These are phyloP conservation scores for Ochropleura plecta DNA, from an alignment of 2,888 invertebrate species.

Conservation along the genomic window DNA sequence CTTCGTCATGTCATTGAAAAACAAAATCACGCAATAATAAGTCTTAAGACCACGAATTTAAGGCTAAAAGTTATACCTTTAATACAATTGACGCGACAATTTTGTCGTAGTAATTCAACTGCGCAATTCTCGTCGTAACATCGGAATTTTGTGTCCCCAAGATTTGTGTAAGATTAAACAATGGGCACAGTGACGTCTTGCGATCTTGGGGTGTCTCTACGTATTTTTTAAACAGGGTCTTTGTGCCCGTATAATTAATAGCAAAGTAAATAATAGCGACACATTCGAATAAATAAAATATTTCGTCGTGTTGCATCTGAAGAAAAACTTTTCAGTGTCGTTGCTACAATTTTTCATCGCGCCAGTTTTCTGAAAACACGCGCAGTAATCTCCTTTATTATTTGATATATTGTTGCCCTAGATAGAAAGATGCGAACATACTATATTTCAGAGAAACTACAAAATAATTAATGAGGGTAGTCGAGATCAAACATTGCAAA, in stretches of 20 bases:
- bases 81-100: conserved; percentile 16
- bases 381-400: conserved; percentile 32
- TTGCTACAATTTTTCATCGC: conserved; percentile 17
- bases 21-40: conserved; percentile 37
- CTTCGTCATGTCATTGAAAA: conserved; percentile 73
- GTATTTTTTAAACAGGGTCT: conserved; percentile 46
- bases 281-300: conserved; percentile 34
- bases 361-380: conserved; percentile 15
- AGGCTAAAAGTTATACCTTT: conserved; percentile 32
- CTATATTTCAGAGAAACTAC: conserved; percentile 27
- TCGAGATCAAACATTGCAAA: conserved; percentile 38
- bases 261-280: too few species aligned
- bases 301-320: conserved; percentile 2
- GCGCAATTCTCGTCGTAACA: conserved; percentile 70
- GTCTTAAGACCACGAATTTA: conserved; percentile 29
- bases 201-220: conserved; percentile 38
- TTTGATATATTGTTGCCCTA: conserved; percentile 54
- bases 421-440: conserved; percentile 22
- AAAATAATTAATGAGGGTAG: conserved; percentile 28
- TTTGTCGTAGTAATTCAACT: conserved; percentile 52
- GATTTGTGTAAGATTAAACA: conserved; percentile 58
- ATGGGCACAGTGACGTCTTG: conserved; percentile 56
- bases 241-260: conserved; percentile 49
- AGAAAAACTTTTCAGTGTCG: conserved; percentile 15
- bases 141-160: conserved; percentile 59